Conservation (phyloP, 2,797 vertebrate species). For the Epinephelus malabaricus region DNA sequence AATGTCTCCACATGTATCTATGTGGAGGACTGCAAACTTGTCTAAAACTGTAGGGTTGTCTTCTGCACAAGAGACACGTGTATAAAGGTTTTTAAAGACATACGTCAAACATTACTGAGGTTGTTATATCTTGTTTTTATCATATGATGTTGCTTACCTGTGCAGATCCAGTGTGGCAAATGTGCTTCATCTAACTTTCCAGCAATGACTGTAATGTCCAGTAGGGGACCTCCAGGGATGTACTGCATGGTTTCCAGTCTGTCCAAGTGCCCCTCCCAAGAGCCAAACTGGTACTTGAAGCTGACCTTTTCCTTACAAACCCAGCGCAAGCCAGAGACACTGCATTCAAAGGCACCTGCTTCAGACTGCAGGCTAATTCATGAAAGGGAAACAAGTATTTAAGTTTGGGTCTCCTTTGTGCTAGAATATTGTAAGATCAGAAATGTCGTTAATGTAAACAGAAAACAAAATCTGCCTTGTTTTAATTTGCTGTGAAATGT, state of each 20-base stretch:
- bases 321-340: conserved; percentile 46
- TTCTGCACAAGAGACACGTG: neutral
- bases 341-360: conserved; percentile 48
- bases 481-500: neutral
- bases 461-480: neutral
- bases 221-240: conserved; percentile 38
- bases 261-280: conserved; percentile 32
- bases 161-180: conserved; percentile 53
- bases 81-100: neutral
- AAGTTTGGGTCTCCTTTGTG: neutral
- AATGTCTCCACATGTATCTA: conserved; percentile 31
- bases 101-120: neutral
- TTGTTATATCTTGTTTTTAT: neutral
- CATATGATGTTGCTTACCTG: conserved; percentile 2
- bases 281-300: conserved; percentile 39
- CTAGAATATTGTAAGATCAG: neutral
- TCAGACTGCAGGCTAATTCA: conserved; percentile 25
- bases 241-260: conserved; percentile 5
- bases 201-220: conserved; percentile 35
- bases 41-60: neutral
- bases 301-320: conserved; percentile 19
- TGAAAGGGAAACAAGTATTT: neutral
- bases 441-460: neutral
- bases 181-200: conserved; percentile 30
- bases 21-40: conserved; percentile 37